These are phyloP conservation scores for Drosophila flavopinicola DNA, from an alignment of 2,888 invertebrate genomes.

Conservation along the genomic window DNA sequence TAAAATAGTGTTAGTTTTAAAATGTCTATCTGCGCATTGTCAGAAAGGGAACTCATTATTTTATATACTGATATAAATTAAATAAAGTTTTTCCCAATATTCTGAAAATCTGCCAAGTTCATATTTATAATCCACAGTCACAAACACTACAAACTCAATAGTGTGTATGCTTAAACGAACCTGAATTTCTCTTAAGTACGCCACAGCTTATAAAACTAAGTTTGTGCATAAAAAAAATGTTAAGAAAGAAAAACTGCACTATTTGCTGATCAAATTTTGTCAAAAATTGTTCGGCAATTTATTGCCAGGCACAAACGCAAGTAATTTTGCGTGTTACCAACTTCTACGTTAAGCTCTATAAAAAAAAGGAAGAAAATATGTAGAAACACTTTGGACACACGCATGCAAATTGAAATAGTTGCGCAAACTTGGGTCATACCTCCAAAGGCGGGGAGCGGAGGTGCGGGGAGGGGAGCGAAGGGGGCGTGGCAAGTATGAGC, in stretches of 20 bases:
- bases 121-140: not conserved
- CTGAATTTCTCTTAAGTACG: too few relatives aligned
- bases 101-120: not conserved
- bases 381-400: conserved; percentile 37
- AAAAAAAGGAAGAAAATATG: not conserved
- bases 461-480: not conserved
- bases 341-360: too few relatives aligned
- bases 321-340: conserved; percentile 18
- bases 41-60: too few relatives aligned
- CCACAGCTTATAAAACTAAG: too few relatives aligned
- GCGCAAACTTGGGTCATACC: conserved; percentile 34
- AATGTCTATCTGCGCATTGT: too few relatives aligned
- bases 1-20: too few relatives aligned
- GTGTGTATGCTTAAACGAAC: too few relatives aligned
- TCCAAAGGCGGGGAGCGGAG: not conserved
- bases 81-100: too few relatives aligned
- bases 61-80: too few relatives aligned
- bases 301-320: conserved; percentile 17
- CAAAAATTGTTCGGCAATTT: conserved; percentile 23
- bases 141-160: too few relatives aligned
- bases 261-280: conserved; percentile 17
- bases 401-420: conserved; percentile 61
- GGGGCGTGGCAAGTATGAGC: conserved; percentile 32
- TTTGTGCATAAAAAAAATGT: too few relatives aligned
- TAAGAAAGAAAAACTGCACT: too few relatives aligned